Percentiles rank a stretch among this genome's conserved stretches.
Evolutionary conservation across 2,888 invertebrate species (phyloP).

Genomic region (Amphipyra tragopoginis): DNA sequence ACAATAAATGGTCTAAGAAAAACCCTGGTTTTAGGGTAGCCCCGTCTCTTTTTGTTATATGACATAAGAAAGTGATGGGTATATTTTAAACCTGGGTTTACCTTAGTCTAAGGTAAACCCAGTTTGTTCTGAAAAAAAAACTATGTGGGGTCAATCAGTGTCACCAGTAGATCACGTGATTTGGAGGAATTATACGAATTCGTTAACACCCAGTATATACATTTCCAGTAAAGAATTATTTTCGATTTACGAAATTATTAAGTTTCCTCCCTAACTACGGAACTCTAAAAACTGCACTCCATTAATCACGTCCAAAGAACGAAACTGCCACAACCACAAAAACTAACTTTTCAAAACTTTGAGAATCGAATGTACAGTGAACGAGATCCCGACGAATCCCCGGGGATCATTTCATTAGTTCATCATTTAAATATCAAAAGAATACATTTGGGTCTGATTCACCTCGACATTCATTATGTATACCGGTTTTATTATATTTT

Average conservation of each 20-base stretch:
- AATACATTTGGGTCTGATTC: conserved; percentile 75
- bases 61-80: too few relatives aligned
- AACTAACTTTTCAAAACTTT: conserved; percentile 51
- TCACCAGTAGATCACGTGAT: too few relatives aligned
- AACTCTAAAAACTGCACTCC: conserved; percentile 4
- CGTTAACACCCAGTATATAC: too few relatives aligned
- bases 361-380: conserved; percentile 40
- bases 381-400: conserved; percentile 51
- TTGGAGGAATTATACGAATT: too few relatives aligned
- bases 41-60: too few relatives aligned
- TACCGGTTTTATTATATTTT: conserved; percentile 62
- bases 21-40: too few relatives aligned
- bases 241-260: neutral
- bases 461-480: conserved; percentile 64
- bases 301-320: conserved; percentile 40
- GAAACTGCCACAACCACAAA: conserved; percentile 40
- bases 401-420: conserved; percentile 78
- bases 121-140: too few relatives aligned
- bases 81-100: too few relatives aligned
- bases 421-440: conserved; percentile 84
- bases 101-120: too few relatives aligned
- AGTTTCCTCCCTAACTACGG: neutral
- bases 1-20: too few relatives aligned
- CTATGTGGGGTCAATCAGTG: too few relatives aligned
- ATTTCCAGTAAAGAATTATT: too few relatives aligned